These are phyloP conservation scores for Pantherophis alleghaniensis DNA, from an alignment of 2,797 vertebrate species.

Conservation along the genomic window DNA sequence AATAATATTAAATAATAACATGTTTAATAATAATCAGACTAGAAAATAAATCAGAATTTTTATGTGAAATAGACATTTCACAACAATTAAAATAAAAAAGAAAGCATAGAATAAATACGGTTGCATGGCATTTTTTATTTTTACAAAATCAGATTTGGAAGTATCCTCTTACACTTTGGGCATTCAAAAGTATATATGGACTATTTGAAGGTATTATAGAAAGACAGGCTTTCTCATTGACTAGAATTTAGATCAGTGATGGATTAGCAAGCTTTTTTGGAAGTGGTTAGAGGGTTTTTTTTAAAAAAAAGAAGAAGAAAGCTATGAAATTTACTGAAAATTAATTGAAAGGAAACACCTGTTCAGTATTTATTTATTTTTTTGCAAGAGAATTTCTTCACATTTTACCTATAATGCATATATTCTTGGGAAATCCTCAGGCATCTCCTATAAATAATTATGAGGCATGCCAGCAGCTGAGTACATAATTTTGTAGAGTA, in stretches of 20 bases:
- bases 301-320: conserved; percentile 29
- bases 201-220: conserved; percentile 48
- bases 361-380: conserved; percentile 43
- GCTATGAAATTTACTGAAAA: conserved; percentile 59
- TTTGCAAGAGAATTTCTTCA: conserved; percentile 50
- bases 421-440: conserved; percentile 47
- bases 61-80: not conserved
- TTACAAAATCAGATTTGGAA: conserved; percentile 58
- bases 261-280: conserved; percentile 13
- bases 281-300: not conserved
- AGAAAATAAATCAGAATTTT: not conserved
- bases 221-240: not conserved
- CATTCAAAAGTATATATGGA: conserved; percentile 4
- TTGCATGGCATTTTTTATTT: conserved; percentile 67
- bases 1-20: not conserved
- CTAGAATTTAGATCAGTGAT: not conserved
- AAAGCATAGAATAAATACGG: conserved; percentile 48
- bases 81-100: conserved; percentile 59
- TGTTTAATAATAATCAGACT: not conserved
- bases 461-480: conserved; percentile 58
- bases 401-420: conserved; percentile 71
- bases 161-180: not conserved
- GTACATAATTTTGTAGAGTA: conserved; percentile 66
- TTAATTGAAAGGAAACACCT: conserved; percentile 72
- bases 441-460: conserved; percentile 68